Percentiles rank a stretch among this genome's conserved stretches.
These are phyloP conservation scores for Centropristis striata DNA, from an alignment of 2,113 vertebrate species.

Conservation along the genomic window DNA sequence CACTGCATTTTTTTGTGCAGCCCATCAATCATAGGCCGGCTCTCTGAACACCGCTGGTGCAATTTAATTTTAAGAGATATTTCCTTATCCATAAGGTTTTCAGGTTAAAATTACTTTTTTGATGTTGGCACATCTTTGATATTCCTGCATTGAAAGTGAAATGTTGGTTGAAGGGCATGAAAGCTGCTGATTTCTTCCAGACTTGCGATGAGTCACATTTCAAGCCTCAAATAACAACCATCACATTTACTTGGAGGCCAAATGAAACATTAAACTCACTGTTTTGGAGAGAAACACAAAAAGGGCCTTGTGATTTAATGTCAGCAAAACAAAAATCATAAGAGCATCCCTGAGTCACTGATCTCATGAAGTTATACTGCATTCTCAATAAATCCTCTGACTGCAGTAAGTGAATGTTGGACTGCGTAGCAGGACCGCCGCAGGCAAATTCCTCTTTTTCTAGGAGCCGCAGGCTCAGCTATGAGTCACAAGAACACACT, in stretches of 20 bases:
- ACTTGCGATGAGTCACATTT: conserved; percentile 55
- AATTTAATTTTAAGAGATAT: too few species aligned
- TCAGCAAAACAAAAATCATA: neutral
- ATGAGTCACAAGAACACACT: conserved; percentile 44
- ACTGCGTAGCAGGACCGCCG: neutral
- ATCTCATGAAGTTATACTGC: neutral
- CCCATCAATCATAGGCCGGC: too few species aligned
- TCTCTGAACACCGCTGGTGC: too few species aligned
- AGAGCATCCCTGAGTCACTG: conserved; percentile 19
- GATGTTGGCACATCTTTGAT: neutral
- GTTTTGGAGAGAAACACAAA: conserved; percentile 27
- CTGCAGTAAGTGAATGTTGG: conserved; percentile 27
- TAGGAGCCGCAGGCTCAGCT: conserved; percentile 21
- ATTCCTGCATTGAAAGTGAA: neutral
- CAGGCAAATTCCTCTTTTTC: conserved; percentile 28
- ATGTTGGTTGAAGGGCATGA: neutral
- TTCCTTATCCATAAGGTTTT: too few species aligned
- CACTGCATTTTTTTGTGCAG: too few species aligned
- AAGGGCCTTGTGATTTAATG: neutral
- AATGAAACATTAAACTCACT: conserved; percentile 23
- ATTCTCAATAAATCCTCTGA: neutral
- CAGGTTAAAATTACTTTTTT: neutral
- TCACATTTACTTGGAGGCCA: conserved; percentile 13
- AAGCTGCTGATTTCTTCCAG: conserved; percentile 50
- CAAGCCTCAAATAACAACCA: conserved; percentile 30